These are phyloP conservation scores for Xiphophorus maculatus DNA, from an alignment of 2,113 vertebrate genomes.

Conservation along the genomic window DNA sequence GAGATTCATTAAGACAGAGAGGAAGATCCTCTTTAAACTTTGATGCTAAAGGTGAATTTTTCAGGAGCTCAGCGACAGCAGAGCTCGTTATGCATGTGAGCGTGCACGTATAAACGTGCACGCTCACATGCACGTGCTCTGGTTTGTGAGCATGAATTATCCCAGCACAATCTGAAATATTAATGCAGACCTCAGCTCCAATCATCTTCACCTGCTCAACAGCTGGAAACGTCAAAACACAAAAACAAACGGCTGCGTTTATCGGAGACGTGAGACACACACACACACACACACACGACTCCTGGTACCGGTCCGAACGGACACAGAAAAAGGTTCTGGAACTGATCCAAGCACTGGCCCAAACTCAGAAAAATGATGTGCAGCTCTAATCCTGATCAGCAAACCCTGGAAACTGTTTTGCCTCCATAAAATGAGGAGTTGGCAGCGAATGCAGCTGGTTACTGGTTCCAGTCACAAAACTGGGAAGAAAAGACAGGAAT, in stretches of 20 bases:
- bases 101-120: background rate
- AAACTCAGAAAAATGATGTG: too few relatives aligned
- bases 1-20: slow-evolving; percentile 88
- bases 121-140: background rate
- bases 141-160: slow-evolving; percentile 43
- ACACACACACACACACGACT: too few relatives aligned
- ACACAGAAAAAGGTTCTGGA: too few relatives aligned
- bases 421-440: too few relatives aligned
- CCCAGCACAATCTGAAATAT: slow-evolving; percentile 60
- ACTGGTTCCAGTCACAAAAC: too few relatives aligned
- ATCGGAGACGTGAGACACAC: background rate
- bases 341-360: too few relatives aligned
- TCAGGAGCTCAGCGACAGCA: slow-evolving; percentile 85
- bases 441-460: too few relatives aligned
- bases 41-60: slow-evolving; percentile 92
- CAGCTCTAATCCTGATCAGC: too few relatives aligned
- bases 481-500: too few relatives aligned
- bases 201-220: slow-evolving; percentile 54
- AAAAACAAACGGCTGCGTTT: background rate
- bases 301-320: too few relatives aligned
- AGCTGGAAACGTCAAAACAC: slow-evolving; percentile 5
- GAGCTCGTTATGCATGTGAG: slow-evolving; percentile 26
- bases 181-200: slow-evolving; percentile 52
- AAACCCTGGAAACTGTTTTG: too few relatives aligned
- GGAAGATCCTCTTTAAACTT: slow-evolving; percentile 94